phyloP scores from a whole-genome alignment of 2,113 vertebrate species.

The Benitochromis conjunctus region DNA sequence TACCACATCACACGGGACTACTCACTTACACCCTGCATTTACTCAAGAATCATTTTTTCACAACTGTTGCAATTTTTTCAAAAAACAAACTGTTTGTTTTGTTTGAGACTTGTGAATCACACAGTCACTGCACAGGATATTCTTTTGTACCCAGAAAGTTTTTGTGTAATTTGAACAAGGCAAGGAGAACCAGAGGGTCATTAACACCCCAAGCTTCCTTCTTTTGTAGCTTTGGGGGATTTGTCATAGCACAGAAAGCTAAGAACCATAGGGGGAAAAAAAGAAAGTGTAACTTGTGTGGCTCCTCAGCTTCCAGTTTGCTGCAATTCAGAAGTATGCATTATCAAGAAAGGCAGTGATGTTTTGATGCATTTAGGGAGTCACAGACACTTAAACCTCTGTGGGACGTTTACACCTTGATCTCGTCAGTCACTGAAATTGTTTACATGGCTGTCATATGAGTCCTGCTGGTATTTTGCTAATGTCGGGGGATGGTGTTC shows the following conservation, averaged over 20 bases:
- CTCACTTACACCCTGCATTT: background rate
- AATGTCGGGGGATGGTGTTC: background rate
- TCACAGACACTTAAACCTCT: background rate
- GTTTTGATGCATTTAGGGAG: background rate
- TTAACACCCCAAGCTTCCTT: background rate
- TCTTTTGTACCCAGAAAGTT: background rate
- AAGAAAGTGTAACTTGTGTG: background rate
- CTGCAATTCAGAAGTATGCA: background rate
- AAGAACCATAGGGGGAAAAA: background rate
- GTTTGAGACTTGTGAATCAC: background rate
- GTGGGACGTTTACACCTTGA: background rate
- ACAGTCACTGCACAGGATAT: background rate
- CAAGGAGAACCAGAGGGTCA: background rate
- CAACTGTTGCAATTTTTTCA: background rate
- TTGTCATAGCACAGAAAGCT: background rate
- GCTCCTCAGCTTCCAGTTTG: background rate
- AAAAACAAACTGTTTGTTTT: background rate
- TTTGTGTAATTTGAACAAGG: background rate
- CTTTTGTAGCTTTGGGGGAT: background rate
- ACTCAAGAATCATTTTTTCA: accelerated
- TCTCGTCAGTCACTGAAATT: background rate
- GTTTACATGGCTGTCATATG: background rate
- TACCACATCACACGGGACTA: background rate
- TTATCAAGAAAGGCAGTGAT: background rate
- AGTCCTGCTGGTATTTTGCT: background rate